Base-by-base conservation (phyloP, 2,797 vertebrate genomes). In the Phrynocephalus forsythii region DNA sequence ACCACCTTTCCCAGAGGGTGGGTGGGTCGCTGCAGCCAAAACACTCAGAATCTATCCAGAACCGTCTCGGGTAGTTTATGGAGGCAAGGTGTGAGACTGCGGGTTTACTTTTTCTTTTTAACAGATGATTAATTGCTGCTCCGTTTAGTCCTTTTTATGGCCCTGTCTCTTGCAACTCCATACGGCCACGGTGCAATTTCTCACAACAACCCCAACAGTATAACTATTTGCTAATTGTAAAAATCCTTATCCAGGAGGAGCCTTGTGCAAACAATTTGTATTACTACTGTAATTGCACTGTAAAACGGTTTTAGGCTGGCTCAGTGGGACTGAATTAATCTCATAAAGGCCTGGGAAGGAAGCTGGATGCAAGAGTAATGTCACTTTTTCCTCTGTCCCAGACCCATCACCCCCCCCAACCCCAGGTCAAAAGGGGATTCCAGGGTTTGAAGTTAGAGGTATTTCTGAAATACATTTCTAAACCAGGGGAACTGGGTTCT, bases 51-150 rank as follows among this genome's bases (percentile, higher is more conserved):
- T 28, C 26, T n/a, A 50, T 50, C 71, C 90, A 76, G 68, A 81
- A 50, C 50, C 56, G 71, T 63, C 18, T 11, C 6, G 82, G 83
- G 94, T 93, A 94, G 93, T 95, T 94, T 79, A 89, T 82, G 91
- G 88, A 84, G 86, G 84, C 30, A 86, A 44, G 3, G 86, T 60
- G 90, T 44, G 6, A 30, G 88, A 90, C 60, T 89, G 72, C 83
- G 89, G 86, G 11, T 92, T 94, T 88, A 92, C 90, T 94, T 91
- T 86, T 91, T 8, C 86, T 79, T 93, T 96, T 97, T 96, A 97
- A 97, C 94, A 95, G 96, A 94, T 96, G 95, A 97, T 98, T 97
- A 97, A 97, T 97, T 95, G 95, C 95, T 95, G 80, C 91, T 91
- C 80, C 93, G 79, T 75, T 95, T 97, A 97, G 95, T 94, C 94